Evolutionary conservation across 37 sponge, comb jelly and placozoan species (phyloP), one percentile per base, ranked within the genome.

Genomic region (Chondrosia reniformis): DNA sequence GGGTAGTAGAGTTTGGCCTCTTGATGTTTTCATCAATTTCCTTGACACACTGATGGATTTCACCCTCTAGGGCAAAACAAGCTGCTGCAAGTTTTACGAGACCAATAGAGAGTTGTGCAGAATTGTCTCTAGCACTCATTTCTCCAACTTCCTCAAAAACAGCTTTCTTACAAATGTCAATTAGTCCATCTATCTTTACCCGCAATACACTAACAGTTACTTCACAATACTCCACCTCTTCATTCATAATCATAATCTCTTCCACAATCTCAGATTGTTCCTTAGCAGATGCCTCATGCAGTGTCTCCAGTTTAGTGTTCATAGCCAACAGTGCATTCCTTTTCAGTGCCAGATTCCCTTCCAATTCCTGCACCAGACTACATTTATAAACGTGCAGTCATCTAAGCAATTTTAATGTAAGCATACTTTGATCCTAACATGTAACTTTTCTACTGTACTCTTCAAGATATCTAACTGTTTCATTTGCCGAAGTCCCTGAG

Each of bases 221-320:
- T 41, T 89, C 83, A 15, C 56, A 12, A 17, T 59, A 52, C 19
- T 85, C 83, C 2, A 85, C 44, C 49, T 89, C 90, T 33, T 89
- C 86, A 64, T 89, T 89, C 55, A 89, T 46, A 4, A 85, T 1
- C 83, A 89, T 85, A 21, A 89, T 89, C 67, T 89, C 90, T 45
- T 89, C 86, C 12, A 79, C 59, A 2, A 81, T 7, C 32, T 85
- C 86, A 54, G 55, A 33, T 32, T 21, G 33, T 10, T 44, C 59
- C n/a, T 46, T 76, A 42, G 22, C 69, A 0, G 45, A 45, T 37
- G 27, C 40, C 39, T 46, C 73, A 32, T 78, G 33, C 34, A 3
- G 55, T 21, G 65, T 58, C 62, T 78, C 79, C 0, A 27, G 40
- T n/a, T 15, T 32, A 12, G 64, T 46, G 75, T 81, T 82, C 72